Percentiles rank a stretch among this genome's conserved stretches.
These are phyloP conservation scores for Leptopilina myrica DNA, from an alignment of 2,888 invertebrate species.

Conservation along the genomic window DNA sequence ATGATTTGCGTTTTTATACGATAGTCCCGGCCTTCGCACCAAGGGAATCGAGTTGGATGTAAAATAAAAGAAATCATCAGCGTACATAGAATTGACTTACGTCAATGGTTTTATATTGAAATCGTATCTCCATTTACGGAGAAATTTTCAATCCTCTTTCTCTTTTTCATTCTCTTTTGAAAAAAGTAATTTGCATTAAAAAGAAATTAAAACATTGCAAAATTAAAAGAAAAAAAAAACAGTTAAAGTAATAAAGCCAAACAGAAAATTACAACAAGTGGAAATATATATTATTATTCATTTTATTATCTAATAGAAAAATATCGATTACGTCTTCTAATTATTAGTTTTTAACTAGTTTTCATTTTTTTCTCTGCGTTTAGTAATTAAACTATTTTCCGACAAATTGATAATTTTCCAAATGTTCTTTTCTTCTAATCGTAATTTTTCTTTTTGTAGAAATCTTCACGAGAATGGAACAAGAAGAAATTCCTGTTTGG, in stretches of 20 bases:
- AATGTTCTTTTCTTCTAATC: not conserved
- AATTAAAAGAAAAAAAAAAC: no score
- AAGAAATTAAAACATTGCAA: no score
- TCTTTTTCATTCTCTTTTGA: not conserved
- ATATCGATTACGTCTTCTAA: no score
- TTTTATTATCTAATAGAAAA: no score
- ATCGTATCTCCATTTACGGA: constrained; percentile 16
- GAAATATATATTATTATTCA: no score
- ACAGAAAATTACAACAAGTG: no score
- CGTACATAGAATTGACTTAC: constrained; percentile 24
- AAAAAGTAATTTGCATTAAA: not conserved
- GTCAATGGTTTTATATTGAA: constrained; percentile 28
- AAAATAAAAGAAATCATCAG: constrained; percentile 37
- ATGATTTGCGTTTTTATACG: constrained; percentile 30
- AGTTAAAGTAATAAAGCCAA: no score
- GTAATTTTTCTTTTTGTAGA: not conserved
- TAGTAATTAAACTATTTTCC: no score
- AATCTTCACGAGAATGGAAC: constrained; percentile 56
- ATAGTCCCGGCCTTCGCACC: constrained; percentile 26
- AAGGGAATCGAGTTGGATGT: constrained; percentile 36
- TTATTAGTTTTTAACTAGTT: no score
- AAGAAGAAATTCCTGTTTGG: constrained; percentile 71
- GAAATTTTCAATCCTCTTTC: not conserved
- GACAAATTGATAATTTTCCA: no score
- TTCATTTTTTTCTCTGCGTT: no score